phyloP scores from a whole-genome alignment of 2,113 vertebrate genomes.

The Platichthys flesus region DNA sequence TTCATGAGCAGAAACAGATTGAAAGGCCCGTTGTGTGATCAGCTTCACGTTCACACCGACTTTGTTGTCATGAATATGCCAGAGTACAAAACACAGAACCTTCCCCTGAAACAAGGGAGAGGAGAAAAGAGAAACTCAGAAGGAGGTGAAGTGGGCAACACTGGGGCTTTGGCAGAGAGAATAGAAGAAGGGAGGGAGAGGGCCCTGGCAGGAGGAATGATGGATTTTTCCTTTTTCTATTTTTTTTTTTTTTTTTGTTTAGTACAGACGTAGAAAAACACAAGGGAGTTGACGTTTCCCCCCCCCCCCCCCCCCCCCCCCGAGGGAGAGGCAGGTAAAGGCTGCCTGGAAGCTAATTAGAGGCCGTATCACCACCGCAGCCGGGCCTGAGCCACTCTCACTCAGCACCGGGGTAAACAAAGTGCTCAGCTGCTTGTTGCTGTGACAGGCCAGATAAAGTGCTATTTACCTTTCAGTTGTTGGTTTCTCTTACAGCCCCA shows the following conservation, averaged over 20 bases:
- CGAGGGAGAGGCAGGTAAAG: constrained; percentile 65
- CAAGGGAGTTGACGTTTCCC: constrained; percentile 22
- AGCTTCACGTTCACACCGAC: background rate
- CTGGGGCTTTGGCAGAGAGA: constrained; percentile 2
- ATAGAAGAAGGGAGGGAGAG: constrained; percentile 4
- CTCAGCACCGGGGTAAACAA: constrained; percentile 73
- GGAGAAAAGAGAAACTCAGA: background rate
- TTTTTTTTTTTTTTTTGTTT: constrained; percentile 1
- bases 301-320: background rate
- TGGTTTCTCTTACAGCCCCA: constrained; percentile 56
- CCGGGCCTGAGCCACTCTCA: constrained; percentile 66
- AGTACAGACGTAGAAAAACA: constrained; percentile 41
- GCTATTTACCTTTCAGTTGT: constrained; percentile 75
- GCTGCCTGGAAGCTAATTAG: constrained; percentile 75
- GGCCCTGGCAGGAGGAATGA: constrained; percentile 19
- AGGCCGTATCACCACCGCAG: constrained; percentile 65
- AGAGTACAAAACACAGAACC: background rate
- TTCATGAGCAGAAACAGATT: constrained; percentile 13
- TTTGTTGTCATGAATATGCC: constrained; percentile 8
- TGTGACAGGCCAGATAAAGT: constrained; percentile 76
- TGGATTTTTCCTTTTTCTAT: constrained; percentile 4
- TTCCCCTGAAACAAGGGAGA: background rate
- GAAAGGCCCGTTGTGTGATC: constrained; percentile 13
- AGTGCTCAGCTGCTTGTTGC: constrained; percentile 66
- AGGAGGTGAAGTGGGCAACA: constrained; percentile 22